phyloP scores from a whole-genome alignment of 2,113 vertebrate species.

The Chaetodon trifascialis region DNA sequence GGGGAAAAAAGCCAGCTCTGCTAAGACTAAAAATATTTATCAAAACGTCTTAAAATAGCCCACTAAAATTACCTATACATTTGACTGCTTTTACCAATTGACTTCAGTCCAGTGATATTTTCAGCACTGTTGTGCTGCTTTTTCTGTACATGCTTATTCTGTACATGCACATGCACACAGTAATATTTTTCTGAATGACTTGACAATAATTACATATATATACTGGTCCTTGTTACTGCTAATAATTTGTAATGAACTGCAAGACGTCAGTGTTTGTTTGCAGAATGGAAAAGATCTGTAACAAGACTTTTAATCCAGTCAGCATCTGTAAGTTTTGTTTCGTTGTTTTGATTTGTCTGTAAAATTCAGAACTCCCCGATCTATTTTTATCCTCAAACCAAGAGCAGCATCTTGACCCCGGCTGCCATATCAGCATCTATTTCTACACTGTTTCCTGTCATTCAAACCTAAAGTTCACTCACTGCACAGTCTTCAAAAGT shows the following conservation, averaged over 20 bases:
- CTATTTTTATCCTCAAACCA: slow-evolving; percentile 34
- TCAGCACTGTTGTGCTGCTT: neutral
- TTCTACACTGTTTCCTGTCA: slow-evolving; percentile 67
- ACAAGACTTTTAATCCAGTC: slow-evolving; percentile 9
- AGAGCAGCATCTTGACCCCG: neutral
- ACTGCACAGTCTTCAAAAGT: slow-evolving; percentile 60
- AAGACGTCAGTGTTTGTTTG: neutral
- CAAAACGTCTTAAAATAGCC: slow-evolving; percentile 6
- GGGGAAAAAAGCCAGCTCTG: neutral
- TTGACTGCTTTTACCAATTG: neutral
- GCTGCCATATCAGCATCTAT: slow-evolving; percentile 50
- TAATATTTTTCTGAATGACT: neutral
- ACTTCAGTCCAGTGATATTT: neutral
- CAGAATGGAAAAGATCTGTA: neutral
- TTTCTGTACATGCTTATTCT: too few relatives aligned
- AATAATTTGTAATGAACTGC: slow-evolving; percentile 1
- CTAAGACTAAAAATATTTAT: slow-evolving; percentile 1
- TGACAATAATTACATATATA: neutral
- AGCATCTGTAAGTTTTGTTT: neutral
- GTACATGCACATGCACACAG: neutral
- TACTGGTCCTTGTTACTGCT: neutral
- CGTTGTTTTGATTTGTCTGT: slow-evolving; percentile 8
- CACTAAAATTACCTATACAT: neutral
- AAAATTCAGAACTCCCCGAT: slow-evolving; percentile 10
- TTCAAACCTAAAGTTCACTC: slow-evolving; percentile 70